phyloP scores from a whole-genome alignment of 1,140 invertebrate genomes.

The Tribolium madens region DNA sequence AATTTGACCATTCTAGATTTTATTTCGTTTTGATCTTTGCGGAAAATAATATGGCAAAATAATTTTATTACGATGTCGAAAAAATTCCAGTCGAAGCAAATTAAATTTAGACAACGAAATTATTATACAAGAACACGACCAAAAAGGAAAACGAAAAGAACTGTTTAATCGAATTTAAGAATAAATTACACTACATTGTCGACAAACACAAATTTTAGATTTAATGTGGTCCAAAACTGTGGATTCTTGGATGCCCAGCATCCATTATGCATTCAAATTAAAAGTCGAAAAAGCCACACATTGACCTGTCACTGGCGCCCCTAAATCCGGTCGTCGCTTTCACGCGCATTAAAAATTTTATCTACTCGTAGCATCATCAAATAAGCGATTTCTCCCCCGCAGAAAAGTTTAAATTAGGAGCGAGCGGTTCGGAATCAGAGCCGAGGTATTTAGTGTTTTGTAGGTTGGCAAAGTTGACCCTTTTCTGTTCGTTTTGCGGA shows the following conservation, averaged over 20 bases:
- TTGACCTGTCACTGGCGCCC: background rate
- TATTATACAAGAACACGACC: conserved; percentile 8
- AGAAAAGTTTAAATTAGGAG: conserved; percentile 29
- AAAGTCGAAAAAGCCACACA: conserved; percentile 3
- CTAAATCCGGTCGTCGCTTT: background rate
- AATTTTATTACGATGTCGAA: conserved; percentile 25
- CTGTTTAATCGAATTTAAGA: conserved; percentile 8
- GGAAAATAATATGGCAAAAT: conserved; percentile 9
- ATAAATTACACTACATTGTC: background rate
- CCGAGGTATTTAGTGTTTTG: conserved; percentile 35
- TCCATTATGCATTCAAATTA: conserved; percentile 6
- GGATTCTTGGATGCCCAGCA: background rate
- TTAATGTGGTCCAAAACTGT: too few species aligned
- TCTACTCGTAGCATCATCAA: background rate
- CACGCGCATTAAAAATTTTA: conserved; percentile 6
- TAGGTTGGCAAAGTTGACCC: conserved; percentile 23
- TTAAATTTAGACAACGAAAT: conserved; percentile 20
- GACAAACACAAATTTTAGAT: too few species aligned
- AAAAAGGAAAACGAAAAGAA: conserved; percentile 4
- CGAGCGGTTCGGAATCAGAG: conserved; percentile 20
- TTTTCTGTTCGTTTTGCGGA: conserved; percentile 20
- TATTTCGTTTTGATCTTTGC: conserved; percentile 18
- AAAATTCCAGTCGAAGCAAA: conserved; percentile 22
- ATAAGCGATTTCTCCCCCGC: background rate
- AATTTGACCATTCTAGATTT: background rate